These are phyloP conservation scores for Melolontha melolontha DNA, from an alignment of 2,888 invertebrate species.

Conservation along the genomic window DNA sequence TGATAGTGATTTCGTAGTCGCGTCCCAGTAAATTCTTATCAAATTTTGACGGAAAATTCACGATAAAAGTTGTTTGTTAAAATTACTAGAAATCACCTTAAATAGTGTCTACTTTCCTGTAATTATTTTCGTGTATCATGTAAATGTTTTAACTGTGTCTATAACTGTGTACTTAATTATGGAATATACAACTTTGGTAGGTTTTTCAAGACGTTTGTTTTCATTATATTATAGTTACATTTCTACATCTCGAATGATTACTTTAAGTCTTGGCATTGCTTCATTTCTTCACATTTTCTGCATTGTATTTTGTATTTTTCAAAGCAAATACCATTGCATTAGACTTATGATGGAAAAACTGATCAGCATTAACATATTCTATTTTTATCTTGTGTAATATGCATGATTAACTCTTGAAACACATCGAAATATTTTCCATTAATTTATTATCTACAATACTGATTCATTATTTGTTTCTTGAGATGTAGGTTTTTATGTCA, in stretches of 20 bases:
- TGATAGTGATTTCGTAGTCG: conserved; percentile 26
- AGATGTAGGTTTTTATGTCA: conserved; percentile 36
- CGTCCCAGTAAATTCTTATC: conserved; percentile 29
- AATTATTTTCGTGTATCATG: conserved; percentile 33
- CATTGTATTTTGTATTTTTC: too few relatives aligned
- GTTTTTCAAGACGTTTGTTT: conserved; percentile 17
- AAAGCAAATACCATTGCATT: too few relatives aligned
- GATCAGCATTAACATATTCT: too few relatives aligned
- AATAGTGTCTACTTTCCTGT: conserved; percentile 8
- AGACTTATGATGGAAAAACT: too few relatives aligned
- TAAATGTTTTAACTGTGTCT: conserved; percentile 31
- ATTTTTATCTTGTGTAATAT: too few relatives aligned
- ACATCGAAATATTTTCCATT: too few relatives aligned
- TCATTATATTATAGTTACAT: background rate
- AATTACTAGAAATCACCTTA: conserved; percentile 6
- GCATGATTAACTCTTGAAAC: too few relatives aligned
- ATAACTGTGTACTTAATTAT: conserved; percentile 39
- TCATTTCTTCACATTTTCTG: too few relatives aligned
- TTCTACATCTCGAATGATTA: background rate
- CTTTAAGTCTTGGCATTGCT: background rate
- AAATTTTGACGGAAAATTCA: conserved; percentile 25
- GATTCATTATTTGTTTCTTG: background rate
- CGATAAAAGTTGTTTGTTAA: conserved; percentile 16
- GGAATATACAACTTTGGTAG: conserved; percentile 44
- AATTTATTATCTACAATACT: background rate